A percentile compares a stretch with the other conserved stretches of the same genome.
Conservation (phyloP, 1,140 invertebrate species). For the Pristionchus pacificus region DNA sequence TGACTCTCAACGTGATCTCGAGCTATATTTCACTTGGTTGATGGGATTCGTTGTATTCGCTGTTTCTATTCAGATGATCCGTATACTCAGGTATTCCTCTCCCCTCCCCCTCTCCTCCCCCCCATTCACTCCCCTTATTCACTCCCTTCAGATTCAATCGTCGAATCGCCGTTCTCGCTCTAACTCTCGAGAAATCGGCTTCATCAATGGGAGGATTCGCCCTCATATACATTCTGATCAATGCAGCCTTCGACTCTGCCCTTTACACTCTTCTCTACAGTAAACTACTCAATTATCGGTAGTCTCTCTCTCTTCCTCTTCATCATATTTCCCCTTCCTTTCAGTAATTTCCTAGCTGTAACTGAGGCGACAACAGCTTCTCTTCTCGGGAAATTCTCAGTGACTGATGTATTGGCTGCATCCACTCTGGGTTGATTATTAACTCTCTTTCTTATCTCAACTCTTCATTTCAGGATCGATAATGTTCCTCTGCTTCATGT, state of each 20-base stretch:
- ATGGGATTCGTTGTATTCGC: constrained; percentile 63
- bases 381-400: constrained; percentile 65
- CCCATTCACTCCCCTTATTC: background rate
- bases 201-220: constrained; percentile 58
- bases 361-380: constrained; percentile 63
- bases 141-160: constrained; percentile 60
- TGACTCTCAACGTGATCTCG: constrained; percentile 61
- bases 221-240: constrained; percentile 58
- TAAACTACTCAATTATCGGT: constrained; percentile 44
- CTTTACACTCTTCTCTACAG: constrained; percentile 63
- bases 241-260: constrained; percentile 59
- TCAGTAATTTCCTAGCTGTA: constrained; percentile 61
- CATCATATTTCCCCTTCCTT: constrained; percentile 45
- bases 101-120: too few relatives aligned
- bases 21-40: constrained; percentile 61
- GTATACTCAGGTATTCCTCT: constrained; percentile 60
- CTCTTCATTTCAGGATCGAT: constrained; percentile 59
- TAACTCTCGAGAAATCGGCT: constrained; percentile 55
- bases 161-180: constrained; percentile 59
- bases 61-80: constrained; percentile 62
- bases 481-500: constrained; percentile 63
- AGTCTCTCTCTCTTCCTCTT: background rate
- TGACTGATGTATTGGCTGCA: constrained; percentile 60
- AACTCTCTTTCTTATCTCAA: background rate
- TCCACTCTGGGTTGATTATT: constrained; percentile 46